A percentile compares a stretch with the other conserved stretches of the same genome.
Conservation (phyloP, 2,113 vertebrate species). For the Rhodinocichla rosea region DNA sequence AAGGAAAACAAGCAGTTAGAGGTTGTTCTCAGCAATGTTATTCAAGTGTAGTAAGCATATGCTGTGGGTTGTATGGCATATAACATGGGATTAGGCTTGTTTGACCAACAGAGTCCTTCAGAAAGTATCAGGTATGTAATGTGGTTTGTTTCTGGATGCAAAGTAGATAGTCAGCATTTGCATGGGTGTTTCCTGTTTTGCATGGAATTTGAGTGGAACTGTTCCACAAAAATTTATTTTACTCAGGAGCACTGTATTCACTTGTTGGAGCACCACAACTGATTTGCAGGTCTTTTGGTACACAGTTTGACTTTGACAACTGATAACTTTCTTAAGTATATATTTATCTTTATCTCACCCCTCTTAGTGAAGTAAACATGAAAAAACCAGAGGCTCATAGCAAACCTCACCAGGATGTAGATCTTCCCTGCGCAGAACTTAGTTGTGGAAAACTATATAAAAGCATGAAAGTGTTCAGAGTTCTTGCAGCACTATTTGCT, state of each 20-base stretch:
- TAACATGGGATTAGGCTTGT: background rate
- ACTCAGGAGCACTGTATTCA: background rate
- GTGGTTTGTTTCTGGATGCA: background rate
- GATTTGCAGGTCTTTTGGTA: background rate
- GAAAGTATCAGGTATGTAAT: background rate
- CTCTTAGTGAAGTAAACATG: background rate
- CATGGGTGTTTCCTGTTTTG: background rate
- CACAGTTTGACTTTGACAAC: background rate
- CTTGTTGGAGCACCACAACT: background rate
- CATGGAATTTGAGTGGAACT: background rate
- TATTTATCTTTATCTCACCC: background rate
- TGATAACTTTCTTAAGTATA: background rate
- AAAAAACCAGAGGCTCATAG: background rate
- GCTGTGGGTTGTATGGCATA: background rate
- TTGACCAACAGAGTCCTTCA: background rate
- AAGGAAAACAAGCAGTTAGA: conserved; percentile 1
- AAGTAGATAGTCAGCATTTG: background rate
- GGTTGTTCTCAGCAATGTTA: background rate
- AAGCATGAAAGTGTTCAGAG: background rate
- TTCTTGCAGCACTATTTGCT: background rate
- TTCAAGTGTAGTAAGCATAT: background rate
- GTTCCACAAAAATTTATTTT: background rate
- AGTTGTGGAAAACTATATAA: background rate
- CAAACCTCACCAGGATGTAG: background rate
- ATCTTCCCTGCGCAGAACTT: background rate